Evolutionary conservation across 1,140 invertebrate species (phyloP).

Genomic region (Campoletis sonorensis): DNA sequence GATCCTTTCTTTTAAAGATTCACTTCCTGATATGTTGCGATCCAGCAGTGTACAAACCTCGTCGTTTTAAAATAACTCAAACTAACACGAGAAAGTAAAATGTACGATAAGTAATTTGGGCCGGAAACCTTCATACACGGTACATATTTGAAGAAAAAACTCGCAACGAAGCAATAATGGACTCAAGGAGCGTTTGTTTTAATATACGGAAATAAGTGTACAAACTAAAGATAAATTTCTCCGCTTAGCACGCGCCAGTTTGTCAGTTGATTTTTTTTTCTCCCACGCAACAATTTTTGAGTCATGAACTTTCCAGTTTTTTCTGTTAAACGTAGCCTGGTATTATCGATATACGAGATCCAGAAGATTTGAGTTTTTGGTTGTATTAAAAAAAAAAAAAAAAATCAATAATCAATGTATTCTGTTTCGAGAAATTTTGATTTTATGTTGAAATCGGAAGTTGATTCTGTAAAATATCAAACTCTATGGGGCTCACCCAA

Average conservation of each 20-base stretch:
- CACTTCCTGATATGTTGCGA: too few species aligned
- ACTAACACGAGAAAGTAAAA: too few species aligned
- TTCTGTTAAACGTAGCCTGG: background rate
- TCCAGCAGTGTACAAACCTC: too few species aligned
- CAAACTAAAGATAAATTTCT: slow-evolving; percentile 61
- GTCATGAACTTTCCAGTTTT: slow-evolving; percentile 66
- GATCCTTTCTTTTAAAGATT: too few species aligned
- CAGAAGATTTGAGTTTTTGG: background rate
- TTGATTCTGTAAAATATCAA: background rate
- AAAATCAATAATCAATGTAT: background rate
- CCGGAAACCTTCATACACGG: too few species aligned
- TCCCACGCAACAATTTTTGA: slow-evolving; percentile 49
- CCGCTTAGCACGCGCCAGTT: slow-evolving; percentile 66
- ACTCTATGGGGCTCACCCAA: slow-evolving; percentile 51
- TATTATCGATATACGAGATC: background rate
- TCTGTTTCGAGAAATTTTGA: background rate
- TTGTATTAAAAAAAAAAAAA: background rate
- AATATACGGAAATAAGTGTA: slow-evolving; percentile 24
- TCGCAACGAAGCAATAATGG: slow-evolving; percentile 12
- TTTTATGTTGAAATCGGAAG: background rate
- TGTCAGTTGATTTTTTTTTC: slow-evolving; percentile 53
- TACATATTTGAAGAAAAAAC: slow-evolving; percentile 13
- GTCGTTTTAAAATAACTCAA: too few species aligned
- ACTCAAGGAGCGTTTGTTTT: background rate
- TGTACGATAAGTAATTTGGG: too few species aligned